These are phyloP conservation scores for Trinectes maculatus DNA, from an alignment of 2,113 vertebrate genomes.

Conservation along the genomic window DNA sequence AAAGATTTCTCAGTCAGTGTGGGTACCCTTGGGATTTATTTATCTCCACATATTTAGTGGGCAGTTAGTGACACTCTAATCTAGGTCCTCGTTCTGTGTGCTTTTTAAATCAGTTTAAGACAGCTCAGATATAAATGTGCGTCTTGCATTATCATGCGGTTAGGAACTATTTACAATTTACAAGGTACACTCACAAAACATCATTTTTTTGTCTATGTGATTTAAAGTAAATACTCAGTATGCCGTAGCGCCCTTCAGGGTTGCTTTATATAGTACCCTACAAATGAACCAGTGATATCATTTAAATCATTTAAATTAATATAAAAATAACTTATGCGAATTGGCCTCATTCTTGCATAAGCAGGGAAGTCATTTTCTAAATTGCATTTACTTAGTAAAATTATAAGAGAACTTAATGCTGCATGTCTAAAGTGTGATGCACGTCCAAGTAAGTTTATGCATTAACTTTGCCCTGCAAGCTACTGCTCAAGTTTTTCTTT, in stretches of 20 bases:
- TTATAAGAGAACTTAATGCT: constrained; percentile 25
- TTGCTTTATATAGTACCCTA: constrained; percentile 3
- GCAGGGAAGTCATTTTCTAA: constrained; percentile 33
- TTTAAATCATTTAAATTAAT: constrained; percentile 44
- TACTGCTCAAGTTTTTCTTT: background rate
- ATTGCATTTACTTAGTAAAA: constrained; percentile 31
- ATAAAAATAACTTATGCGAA: constrained; percentile 19
- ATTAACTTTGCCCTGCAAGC: constrained; percentile 4
- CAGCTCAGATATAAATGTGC: constrained; percentile 12
- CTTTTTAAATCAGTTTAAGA: constrained; percentile 33
- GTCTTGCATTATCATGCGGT: constrained; percentile 4
- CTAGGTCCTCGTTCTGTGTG: constrained; percentile 41
- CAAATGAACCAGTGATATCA: constrained; percentile 20
- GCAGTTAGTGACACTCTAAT: constrained; percentile 60
- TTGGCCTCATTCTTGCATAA: constrained; percentile 31
- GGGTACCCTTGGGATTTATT: constrained; percentile 54
- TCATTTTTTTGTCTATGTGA: background rate
- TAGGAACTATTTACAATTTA: constrained; percentile 10
- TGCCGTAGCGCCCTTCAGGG: background rate
- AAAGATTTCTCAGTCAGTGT: constrained; percentile 61
- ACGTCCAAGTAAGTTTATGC: constrained; percentile 29
- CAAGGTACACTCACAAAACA: constrained; percentile 1
- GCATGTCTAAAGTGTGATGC: constrained; percentile 24
- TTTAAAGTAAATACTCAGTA: background rate
- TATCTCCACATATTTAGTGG: constrained; percentile 64